Base-by-base conservation (phyloP, 2,888 invertebrate species). In the Hoplodrina ambigua region DNA sequence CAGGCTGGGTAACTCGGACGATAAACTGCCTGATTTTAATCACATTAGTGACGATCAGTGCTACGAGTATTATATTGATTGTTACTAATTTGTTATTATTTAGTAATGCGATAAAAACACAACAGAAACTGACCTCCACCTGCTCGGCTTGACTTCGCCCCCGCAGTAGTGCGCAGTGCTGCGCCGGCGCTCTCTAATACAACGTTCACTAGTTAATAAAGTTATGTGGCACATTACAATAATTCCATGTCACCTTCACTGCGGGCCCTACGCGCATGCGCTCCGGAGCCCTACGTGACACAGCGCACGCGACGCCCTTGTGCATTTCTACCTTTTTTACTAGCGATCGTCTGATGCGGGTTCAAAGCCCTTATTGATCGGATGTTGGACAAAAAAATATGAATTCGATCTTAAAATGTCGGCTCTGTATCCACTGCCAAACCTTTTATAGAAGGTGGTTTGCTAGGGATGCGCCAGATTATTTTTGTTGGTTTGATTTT, bases 271-370 rank as follows among this genome's bases (percentile, higher is more conserved):
- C 62, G 56, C 65, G 55, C 46, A 11, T 53, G 61, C 59, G 41
- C 41, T 15, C 30, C n/a, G 19, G n/a, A 50, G 84, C 72, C 78
- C 81, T 84, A 84, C 86, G 86, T 85, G 86, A 82, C 85, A 64
- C 13, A 20, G 37, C 49, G 69, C 85, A 85, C 84, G 82, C 61
- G 56, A 20, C 46, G 57, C 72, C 71, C 73, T 76, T 72, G 66
- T 25, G n/a, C 62, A 56, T 59, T 60, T 54, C 41, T 53, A 44
- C 15, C 15, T 63, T 62, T 77, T 75, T 78, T 63, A 33, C 13
- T 53, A 17, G 33, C 19, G 44, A n/a, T 55, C 50, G 20, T 55
- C 50, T n/a, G 53, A 57, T 53, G 11, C 30, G 44, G 49, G 80
- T 69, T 78, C 80, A 69, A 62, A 80, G 53, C 46, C 66, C 81